These are phyloP conservation scores for Lampris incognitus DNA, from an alignment of 2,113 vertebrate genomes.

Conservation along the genomic window DNA sequence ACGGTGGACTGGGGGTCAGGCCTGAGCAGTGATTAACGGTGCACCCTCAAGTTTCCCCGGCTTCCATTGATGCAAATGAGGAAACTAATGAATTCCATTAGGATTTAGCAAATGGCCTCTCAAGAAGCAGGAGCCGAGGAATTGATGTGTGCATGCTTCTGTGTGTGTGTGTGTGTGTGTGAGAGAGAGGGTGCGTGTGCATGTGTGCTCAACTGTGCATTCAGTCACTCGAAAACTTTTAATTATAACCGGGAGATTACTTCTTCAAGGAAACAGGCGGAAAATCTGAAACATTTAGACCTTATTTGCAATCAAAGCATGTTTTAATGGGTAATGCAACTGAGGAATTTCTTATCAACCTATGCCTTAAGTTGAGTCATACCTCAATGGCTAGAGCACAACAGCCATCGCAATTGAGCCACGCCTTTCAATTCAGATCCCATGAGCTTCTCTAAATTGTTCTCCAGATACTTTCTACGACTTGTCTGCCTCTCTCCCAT, in stretches of 20 bases:
- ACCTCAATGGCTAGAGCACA: slow-evolving; percentile 48
- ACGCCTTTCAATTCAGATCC: slow-evolving; percentile 53
- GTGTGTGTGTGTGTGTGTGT: slow-evolving; percentile 14
- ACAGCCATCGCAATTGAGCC: slow-evolving; percentile 36
- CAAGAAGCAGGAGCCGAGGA: slow-evolving; percentile 49
- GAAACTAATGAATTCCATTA: slow-evolving; percentile 80
- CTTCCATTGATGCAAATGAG: slow-evolving; percentile 64
- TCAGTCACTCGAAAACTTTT: slow-evolving; percentile 61
- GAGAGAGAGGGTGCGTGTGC: neutral
- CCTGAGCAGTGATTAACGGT: slow-evolving; percentile 64
- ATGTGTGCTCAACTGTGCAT: slow-evolving; percentile 16
- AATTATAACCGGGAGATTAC: slow-evolving; percentile 66
- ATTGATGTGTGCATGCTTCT: slow-evolving; percentile 18
- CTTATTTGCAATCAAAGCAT: slow-evolving; percentile 40
- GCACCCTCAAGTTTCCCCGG: slow-evolving; percentile 46
- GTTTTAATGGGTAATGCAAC: slow-evolving; percentile 32
- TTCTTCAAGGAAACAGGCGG: slow-evolving; percentile 36
- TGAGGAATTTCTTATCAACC: slow-evolving; percentile 23
- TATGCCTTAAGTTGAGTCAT: slow-evolving; percentile 65
- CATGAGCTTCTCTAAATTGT: slow-evolving; percentile 34
- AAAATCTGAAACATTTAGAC: slow-evolving; percentile 56
- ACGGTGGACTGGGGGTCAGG: slow-evolving; percentile 38
- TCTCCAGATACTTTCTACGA: slow-evolving; percentile 7
- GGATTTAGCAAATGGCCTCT: slow-evolving; percentile 78
- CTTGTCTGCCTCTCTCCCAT: neutral